Evolutionary conservation across 2,113 vertebrate species (phyloP), one percentile per base, ranked within the genome.

Genomic region (Menura novaehollandiae): DNA sequence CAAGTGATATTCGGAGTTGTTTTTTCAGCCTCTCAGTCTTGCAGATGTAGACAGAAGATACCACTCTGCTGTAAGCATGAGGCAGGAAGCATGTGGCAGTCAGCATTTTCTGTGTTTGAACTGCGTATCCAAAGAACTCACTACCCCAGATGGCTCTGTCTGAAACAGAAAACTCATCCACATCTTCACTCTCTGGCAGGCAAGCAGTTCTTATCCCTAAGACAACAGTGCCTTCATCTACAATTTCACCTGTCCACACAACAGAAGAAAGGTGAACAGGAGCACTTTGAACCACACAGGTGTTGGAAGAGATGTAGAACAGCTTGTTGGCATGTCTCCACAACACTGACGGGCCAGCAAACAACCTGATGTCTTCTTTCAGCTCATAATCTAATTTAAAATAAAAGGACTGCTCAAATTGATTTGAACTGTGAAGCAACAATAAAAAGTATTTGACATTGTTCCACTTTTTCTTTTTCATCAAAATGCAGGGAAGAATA

Each of bases 311-410:
- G 32, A 98, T 90, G 87, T 96, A 98, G 92, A 97, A 98, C 46
- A 99, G 94, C 22, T 92, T 89, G 55, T 95, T 93, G 6, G 85
- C 74, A 33, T 98, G 96, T 26, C 91, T 98, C 99, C 99, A 99
- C 59, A 99, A 41, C 88, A 99, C 72, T 5, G 98, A 98, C 44
- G 99, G 99, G 19, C 99, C 99, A 75, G 94, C 67, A 63, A 99
- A 95, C 93, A 99, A 93, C 23, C 72, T 95, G 84, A 99, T 46
- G 12, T 80, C 78, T 30, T 98, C 98, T n/a, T 93, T 93, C 60
- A 99, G 94, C 56, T 98, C 97, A 94, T 98, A 97, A 32, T 97
- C 96, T 39, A 99, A 92, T 49, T 96, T 97, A 96, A 99, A 99
- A 82, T 97, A 95, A 64, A 99, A 82, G 41, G 95, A 82, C 3